Base-by-base conservation (phyloP, 1,140 invertebrate species). In the Babylonia areolata region DNA sequence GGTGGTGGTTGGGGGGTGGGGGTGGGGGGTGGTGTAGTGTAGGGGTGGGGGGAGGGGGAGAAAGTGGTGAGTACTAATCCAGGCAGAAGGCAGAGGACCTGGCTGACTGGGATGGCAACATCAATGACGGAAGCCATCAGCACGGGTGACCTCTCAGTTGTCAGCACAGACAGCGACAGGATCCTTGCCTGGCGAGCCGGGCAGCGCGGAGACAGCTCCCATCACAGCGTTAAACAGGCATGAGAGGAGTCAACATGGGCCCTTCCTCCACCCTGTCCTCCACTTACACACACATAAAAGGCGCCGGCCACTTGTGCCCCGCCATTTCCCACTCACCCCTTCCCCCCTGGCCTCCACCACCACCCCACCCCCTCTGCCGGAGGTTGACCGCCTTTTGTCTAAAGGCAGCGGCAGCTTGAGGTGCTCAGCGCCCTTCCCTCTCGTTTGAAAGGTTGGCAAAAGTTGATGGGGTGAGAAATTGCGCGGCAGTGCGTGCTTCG, bases 381-480 rank as follows among this genome's bases (percentile, higher is more conserved):
- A 69, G 11, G 11, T 69, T 69, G 17, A 35, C 12, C 31, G 71
- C 31, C 71, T 73, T 73, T 73, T 73, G 71, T 73, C 71, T 73
- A 15, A 15, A 35, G 71, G 28, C 15, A 9, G 28, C 6, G 12
- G 0, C 33, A 31, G 31, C 6, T 6, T 73, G 31, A 11, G 9
- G 15, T 15, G 31, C 1, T 33, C 12, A 31, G 31, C 71, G 64
- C 46, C 9, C 46, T 51, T 51, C 46, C 46, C 46, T 51, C 46
- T 28, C 71, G 31, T 73, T 73, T 73, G 71, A 73, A 73, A 73
- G 71, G 71, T n/a, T 33, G 71, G 71, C n/a, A 73, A 73, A 73
- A 73, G 71, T 11, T 73, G 71, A 73, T 73, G 71, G 71, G 71
- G 71, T 73, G 71, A 73, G 71, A 73, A 73, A 73, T 73, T 35